Conservation (phyloP, 2,113 vertebrate species). For the Lepisosteus oculatus region DNA sequence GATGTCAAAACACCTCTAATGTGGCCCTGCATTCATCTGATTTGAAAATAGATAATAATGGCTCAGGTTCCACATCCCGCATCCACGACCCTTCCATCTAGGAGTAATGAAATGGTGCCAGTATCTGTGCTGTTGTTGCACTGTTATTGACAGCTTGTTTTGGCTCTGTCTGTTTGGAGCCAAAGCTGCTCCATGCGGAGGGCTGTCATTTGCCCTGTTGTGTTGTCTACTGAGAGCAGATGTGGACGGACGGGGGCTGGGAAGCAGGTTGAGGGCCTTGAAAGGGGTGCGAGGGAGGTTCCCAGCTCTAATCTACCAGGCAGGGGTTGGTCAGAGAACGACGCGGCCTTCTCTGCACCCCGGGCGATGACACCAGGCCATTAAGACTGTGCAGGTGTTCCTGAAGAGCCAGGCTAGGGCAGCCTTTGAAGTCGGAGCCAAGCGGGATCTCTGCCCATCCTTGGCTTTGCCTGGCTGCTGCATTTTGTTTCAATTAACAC, state of each 20-base stretch:
- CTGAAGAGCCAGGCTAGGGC: conserved; percentile 10
- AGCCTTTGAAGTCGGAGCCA: conserved; percentile 34
- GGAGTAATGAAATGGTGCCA: too few species aligned
- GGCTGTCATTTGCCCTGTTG: background rate
- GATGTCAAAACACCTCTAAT: too few species aligned
- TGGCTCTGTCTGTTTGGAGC: too few species aligned
- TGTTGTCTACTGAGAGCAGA: background rate
- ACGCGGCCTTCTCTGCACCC: conserved; percentile 17
- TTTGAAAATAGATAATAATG: too few species aligned
- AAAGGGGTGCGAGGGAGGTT: background rate
- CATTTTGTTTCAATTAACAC: conserved; percentile 35
- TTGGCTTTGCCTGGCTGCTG: conserved; percentile 7
- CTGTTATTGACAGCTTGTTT: too few species aligned
- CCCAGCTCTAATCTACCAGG: background rate
- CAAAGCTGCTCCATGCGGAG: background rate
- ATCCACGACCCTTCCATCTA: too few species aligned
- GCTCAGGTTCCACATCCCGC: too few species aligned
- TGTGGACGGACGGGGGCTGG: background rate
- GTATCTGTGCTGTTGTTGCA: too few species aligned
- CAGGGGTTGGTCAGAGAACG: background rate
- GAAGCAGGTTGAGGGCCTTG: background rate
- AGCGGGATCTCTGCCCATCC: conserved; percentile 16
- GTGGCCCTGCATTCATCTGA: too few species aligned
- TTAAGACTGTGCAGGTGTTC: conserved; percentile 37
- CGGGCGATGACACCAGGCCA: conserved; percentile 31